Evolutionary conservation across 2,888 invertebrate genomes (phyloP), one percentile per base, ranked within the genome.

Genomic region (Machimus rusticus): DNA sequence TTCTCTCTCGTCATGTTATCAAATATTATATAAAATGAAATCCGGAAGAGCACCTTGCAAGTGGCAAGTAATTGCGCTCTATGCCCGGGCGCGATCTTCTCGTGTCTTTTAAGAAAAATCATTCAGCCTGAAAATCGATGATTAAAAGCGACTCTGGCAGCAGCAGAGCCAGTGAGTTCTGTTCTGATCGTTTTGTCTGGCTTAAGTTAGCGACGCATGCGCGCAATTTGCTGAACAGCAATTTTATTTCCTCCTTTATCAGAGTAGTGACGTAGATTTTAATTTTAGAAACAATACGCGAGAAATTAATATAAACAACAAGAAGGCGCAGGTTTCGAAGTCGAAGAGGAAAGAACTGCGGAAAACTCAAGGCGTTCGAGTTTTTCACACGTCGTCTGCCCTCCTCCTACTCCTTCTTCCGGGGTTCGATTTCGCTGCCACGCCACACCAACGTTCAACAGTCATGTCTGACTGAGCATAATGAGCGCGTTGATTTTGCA

Each of bases 241-340:
- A 28, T 57, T 81, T 81, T 51, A 55, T 81, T 76, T 76, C 76
- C 39, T n/a, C 51, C 37, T 55, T 81, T 81, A 23, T 55, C 81
- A 81, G 6, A 82, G 16, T 57, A 28, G 57, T 82, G 82, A 37
- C 66, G 82, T 9, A 14, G 39, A 82, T 82, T 82, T 82, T 82
- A 82, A 82, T 82, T 82, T 82, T 82, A 82, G 82, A 82, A 82
- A 82, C 82, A 82, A 82, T 82, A 55, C 51, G 37, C 34, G 66
- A 55, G 82, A 82, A 82, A 82, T 82, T 82, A 82, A 37, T 82
- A 82, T 82, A 82, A 82, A 82, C 82, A 82, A 66, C 28, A 66
- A 66, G 66, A 66, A 82, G 82, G 66, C 82, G 34, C 66, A 82
- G 37, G 82, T 66, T 19, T 57, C 43, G 43, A 16, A 46, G 55